Base-by-base conservation (phyloP, 2,888 invertebrate genomes). In the Bellardia bayeri region DNA sequence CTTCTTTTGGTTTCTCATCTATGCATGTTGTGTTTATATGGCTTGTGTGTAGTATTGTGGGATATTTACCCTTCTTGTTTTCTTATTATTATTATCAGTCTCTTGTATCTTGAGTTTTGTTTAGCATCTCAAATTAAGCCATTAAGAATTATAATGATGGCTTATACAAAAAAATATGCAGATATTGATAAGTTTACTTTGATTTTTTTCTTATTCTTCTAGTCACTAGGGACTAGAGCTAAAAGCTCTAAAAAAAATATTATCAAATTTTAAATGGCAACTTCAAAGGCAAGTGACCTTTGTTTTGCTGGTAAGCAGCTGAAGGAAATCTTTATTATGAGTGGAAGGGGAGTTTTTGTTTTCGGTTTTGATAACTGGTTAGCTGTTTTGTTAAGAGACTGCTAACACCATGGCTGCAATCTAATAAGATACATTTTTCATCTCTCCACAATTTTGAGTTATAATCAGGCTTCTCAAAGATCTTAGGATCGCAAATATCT, bases 121-220 rank as follows among this genome's bases (percentile, higher is more conserved):
- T 72, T 76, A 45, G 74, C 56, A 82, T 69, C 30, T 49, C 49
- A 84, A 75, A 79, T 75, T 74, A 61, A 64, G 63, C 79, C 81
- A 85, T 85, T 85, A 85, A 56, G 81, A 81, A 45, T 84, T 87
- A 74, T 74, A 78, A 78, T 79, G 63, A 4, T 79, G 78, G 54
- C 16, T 84, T 76, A 75, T 72, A 79, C 23, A 86, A 80, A 54
- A 54, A 68, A 83, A 83, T 86, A 75, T 83, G 64, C 54, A 83
- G 37, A 58, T 76, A 82, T 82, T 66, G 80, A 80, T 58, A 71
- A 61, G 14, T 37, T 66, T 81, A 8, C 16, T 63, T 54, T 3
- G 37, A 7, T 63, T 45, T 37, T 66, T 49, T 45, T 23, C 23
- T 49, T 30, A 30, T 69, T 61, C 13, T 16, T 3, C 5, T 30